phyloP scores from a whole-genome alignment of 2,888 invertebrate genomes.

The Melitaea athalia region DNA sequence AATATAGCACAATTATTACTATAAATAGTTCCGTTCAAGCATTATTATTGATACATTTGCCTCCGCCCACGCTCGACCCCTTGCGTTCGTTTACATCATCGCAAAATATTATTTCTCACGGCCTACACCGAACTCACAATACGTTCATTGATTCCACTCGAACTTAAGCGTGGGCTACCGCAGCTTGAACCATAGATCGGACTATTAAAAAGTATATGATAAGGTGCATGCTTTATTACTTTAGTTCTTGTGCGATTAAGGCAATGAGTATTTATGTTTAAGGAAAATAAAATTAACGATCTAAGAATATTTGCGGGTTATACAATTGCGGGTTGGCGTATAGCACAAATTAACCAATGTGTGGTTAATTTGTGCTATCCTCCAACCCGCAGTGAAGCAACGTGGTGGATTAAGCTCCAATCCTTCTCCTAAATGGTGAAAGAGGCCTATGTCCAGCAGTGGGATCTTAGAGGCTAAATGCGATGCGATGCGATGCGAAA shows the following conservation, averaged over 20 bases:
- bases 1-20: background rate
- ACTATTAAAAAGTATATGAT: constrained; percentile 23
- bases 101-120: constrained; percentile 39
- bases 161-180: constrained; percentile 23
- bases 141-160: constrained; percentile 29
- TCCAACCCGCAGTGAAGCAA: too few relatives aligned
- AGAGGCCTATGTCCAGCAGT: too few relatives aligned
- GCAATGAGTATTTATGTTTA: background rate
- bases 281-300: background rate
- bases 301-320: background rate
- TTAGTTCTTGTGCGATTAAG: background rate
- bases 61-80: constrained; percentile 27
- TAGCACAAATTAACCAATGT: too few relatives aligned
- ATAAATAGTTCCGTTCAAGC: background rate
- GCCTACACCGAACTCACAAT: constrained; percentile 26
- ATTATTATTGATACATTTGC: background rate
- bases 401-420: too few relatives aligned
- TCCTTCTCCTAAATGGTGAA: too few relatives aligned
- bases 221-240: background rate
- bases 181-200: constrained; percentile 22
- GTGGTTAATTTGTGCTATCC: too few relatives aligned
- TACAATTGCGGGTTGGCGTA: too few relatives aligned
- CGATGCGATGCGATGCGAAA: too few relatives aligned
- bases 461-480: too few relatives aligned
- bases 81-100: constrained; percentile 34